Percentiles rank a stretch among this genome's conserved stretches.
Evolutionary conservation across 2,797 vertebrate genomes (phyloP).

Genomic region (Gambusia yucatana): DNA sequence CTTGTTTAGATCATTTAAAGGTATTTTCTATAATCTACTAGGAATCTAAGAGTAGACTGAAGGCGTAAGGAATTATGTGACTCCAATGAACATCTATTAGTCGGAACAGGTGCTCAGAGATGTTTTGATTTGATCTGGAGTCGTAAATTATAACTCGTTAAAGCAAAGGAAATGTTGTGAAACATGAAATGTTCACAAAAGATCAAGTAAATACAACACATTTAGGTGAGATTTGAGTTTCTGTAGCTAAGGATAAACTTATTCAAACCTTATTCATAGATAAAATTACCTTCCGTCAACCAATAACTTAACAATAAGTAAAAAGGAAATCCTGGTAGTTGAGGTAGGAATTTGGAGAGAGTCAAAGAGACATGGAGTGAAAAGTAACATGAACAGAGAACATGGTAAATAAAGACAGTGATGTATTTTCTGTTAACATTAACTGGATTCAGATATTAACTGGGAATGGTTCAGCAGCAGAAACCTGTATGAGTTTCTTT

Average conservation of each 20-base stretch:
- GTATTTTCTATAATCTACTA: not conserved
- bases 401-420: not conserved
- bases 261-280: no score
- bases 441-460: not conserved
- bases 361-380: not conserved
- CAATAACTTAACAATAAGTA: not conserved
- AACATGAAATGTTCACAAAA: not conserved
- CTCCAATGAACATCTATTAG: not conserved
- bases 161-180: not conserved
- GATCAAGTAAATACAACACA: not conserved
- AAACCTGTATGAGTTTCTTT: not conserved
- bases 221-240: not conserved
- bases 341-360: not conserved
- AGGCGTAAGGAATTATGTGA: not conserved
- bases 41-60: not conserved
- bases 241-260: not conserved
- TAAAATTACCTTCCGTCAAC: not conserved
- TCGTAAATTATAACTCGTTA: not conserved
- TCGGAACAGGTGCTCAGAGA: not conserved
- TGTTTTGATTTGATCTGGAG: not conserved
- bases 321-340: not conserved
- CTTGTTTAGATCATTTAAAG: not conserved
- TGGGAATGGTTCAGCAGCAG: not conserved
- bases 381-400: not conserved
- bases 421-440: not conserved